phyloP scores from a whole-genome alignment of 2,888 invertebrate genomes.

The Agrypnus murinus region DNA sequence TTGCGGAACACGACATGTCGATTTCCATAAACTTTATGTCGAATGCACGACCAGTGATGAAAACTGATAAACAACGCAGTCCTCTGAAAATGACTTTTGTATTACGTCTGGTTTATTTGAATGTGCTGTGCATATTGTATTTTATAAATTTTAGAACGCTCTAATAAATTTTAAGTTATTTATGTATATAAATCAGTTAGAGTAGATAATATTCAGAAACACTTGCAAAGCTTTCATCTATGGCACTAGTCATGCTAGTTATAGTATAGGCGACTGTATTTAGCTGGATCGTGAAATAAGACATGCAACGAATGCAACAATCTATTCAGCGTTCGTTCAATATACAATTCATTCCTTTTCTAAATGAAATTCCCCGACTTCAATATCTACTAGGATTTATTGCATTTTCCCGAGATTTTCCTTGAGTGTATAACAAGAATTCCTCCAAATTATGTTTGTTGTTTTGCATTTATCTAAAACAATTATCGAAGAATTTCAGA shows the following conservation, averaged over 20 bases:
- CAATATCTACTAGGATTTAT: conserved; percentile 30
- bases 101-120: conserved; percentile 16
- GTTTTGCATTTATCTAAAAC: conserved; percentile 5
- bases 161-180: no score
- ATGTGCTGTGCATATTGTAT: conserved; percentile 1
- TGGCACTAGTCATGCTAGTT: no score
- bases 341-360: conserved; percentile 29
- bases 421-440: conserved; percentile 19
- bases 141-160: no score
- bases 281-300: background rate
- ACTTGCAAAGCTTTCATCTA: no score
- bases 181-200: no score
- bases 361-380: conserved; percentile 30
- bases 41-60: conserved; percentile 28
- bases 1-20: conserved; percentile 40
- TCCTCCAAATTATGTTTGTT: conserved; percentile 15
- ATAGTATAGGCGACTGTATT: no score
- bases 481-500: no score
- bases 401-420: conserved; percentile 31
- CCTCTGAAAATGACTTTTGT: conserved; percentile 25
- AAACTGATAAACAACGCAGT: conserved; percentile 34
- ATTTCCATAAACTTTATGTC: conserved; percentile 37
- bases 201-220: no score
- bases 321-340: conserved; percentile 9
- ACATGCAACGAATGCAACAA: conserved; percentile 19